Base-by-base conservation (phyloP, 1,140 invertebrate genomes). In the Coenobita brevimanus region DNA sequence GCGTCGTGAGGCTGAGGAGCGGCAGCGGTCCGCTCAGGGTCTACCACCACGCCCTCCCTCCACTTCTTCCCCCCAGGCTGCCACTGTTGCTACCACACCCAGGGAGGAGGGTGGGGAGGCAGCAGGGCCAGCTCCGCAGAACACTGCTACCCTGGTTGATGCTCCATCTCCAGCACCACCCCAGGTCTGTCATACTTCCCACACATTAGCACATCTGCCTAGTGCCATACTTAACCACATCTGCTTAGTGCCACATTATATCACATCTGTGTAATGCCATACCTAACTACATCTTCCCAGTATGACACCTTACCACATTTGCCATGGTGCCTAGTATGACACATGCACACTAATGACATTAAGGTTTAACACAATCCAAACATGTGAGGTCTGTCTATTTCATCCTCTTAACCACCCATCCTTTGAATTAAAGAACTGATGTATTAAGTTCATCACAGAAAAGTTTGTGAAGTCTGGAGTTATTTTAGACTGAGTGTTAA, bases 1-100 rank as follows among this genome's bases (percentile, higher is more conserved):
- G n/a, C 69, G 88, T 24, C 60, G 86, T 8, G 90, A 91, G 80
- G 79, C 75, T 0, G 90, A 91, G 57, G 90, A 91, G 33, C 73
- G 89, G 4, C 89, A 90, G 67, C 73, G 89, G 1, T 60, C 64
- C 13, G 43, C 80, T 27, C 89, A 85, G 57, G 82, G 86, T 33
- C 76, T 79, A 15, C 71, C 82, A 4, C 78, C 86, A 1, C 71
- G 82, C 1, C 81, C 82, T 27, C 38, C 85, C 27, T 88, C 85
- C 21, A 80, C 81, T 27, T 79, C 85, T n/a, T 87, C 89, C 27
- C 57, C 75, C 64, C 84, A 79, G 30, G 73, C 76, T 24, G n/a
- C 75, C 54, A 41, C 64, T 17, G 27, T n/a, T 6, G 41, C 76
- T 36, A 36, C 85, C 36, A 57, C 75, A 36, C 24, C 62, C 57